Evolutionary conservation across 2,888 invertebrate genomes (phyloP), one percentile per base, ranked within the genome.

Genomic region (Ischnus inquisitorius): DNA sequence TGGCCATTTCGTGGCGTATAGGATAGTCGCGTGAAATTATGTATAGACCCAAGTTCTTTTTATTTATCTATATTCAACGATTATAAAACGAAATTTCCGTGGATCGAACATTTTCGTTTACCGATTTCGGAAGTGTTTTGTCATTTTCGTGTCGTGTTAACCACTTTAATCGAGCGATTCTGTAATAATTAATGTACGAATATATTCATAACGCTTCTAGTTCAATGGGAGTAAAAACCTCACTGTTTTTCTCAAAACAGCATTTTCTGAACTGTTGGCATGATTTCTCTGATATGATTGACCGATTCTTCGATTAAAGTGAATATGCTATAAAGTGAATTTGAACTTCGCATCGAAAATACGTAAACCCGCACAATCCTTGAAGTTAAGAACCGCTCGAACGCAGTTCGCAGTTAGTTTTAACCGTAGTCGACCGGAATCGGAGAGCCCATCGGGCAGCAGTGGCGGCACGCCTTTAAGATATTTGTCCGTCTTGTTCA

Each of bases 401-500:
- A 34, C 34, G 34, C 8, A 6, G 34, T 3, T 60, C n/a, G 34
- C n/a, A 25, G 68, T 74, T 57, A 28, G 68, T 62, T 82, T 39
- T 54, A 34, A 43, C 16, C 43, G 62, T 54, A 43, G 25, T 74
- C 62, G 48, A 54, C 39, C 62, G 19, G 39, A 48, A 60, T 39
- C 14, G 39, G 6, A 19, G 2, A 19, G n/a, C 22, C 28, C 3
- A 25, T 22, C 28, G 1, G 5, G 54, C 54, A 5, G 54, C 16
- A 12, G 51, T 67, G 86, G 84, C 75, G 78, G 78, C 65, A 39
- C 74, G 84, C 68, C 81, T 86, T 85, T 81, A 82, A 81, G 86
- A 89, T 87, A 88, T 88, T 89, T 87, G 89, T 89, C 84, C 81
- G 82, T 79, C 83, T 74, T 75, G 75, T 83, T 46, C 68, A 28